phyloP scores from a whole-genome alignment of 2,888 invertebrate genomes.

The Standfussiana lucernea region DNA sequence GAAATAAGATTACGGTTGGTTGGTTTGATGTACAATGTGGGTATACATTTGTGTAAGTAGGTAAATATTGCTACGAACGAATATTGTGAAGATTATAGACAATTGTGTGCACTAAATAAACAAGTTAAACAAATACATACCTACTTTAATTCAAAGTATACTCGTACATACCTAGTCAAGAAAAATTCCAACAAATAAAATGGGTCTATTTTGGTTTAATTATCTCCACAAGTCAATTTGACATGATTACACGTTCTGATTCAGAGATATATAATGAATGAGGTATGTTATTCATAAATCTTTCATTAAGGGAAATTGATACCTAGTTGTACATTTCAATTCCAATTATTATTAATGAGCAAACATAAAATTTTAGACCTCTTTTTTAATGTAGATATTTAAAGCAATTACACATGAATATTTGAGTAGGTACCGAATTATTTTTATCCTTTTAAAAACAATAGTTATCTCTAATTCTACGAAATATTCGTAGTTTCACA shows the following conservation, averaged over 20 bases:
- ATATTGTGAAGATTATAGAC: neutral
- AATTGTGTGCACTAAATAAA: neutral
- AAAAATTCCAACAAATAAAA: neutral
- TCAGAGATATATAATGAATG: neutral
- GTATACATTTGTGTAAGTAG: constrained; percentile 7
- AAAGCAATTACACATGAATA: neutral
- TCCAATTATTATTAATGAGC: neutral
- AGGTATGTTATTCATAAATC: neutral
- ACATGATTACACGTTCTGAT: neutral
- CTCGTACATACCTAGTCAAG: neutral
- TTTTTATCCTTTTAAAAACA: neutral
- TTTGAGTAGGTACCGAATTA: too few relatives aligned
- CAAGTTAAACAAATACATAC: neutral
- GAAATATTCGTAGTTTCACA: neutral
- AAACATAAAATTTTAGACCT: neutral
- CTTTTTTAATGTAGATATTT: neutral
- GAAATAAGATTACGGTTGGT: constrained; percentile 54
- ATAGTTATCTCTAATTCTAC: neutral
- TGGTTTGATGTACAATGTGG: too few relatives aligned
- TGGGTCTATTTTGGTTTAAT: neutral
- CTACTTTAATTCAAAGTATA: neutral
- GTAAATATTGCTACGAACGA: constrained; percentile 9
- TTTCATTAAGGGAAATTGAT: neutral
- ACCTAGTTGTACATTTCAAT: neutral
- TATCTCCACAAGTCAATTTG: neutral